These are phyloP conservation scores for Glandiceps talaboti DNA, from an alignment of 53 echinoderm and acorn worm species.

Conservation along the genomic window DNA sequence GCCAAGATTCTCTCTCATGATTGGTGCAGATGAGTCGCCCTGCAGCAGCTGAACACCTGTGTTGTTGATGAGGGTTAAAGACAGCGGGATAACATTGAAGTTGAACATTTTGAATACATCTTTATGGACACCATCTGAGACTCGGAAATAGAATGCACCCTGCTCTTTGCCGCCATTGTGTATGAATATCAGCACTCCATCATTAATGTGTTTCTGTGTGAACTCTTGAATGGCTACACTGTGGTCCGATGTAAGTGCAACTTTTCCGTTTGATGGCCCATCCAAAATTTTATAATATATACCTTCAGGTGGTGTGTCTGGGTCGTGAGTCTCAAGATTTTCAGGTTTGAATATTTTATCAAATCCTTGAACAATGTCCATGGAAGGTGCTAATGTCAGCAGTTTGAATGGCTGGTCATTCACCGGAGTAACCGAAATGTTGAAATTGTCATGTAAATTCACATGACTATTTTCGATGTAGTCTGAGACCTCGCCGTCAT, in stretches of 20 bases:
- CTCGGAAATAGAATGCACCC: slow-evolving; percentile 54
- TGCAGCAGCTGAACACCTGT: slow-evolving; percentile 41
- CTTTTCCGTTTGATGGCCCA: slow-evolving; percentile 57
- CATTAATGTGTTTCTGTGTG: slow-evolving; percentile 69
- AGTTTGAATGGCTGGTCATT: slow-evolving; percentile 76
- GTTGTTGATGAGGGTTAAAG: slow-evolving; percentile 15
- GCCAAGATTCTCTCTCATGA: slow-evolving; percentile 33
- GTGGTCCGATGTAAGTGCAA: slow-evolving; percentile 28
- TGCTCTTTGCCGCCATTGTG: slow-evolving; percentile 48
- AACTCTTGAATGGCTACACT: slow-evolving; percentile 23
- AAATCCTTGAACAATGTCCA: slow-evolving; percentile 62
- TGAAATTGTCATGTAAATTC: slow-evolving; percentile 20
- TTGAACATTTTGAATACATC: slow-evolving; percentile 65
- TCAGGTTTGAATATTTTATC: slow-evolving; percentile 27
- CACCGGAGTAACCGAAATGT: slow-evolving; percentile 51
- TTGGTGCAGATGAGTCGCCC: slow-evolving; percentile 34
- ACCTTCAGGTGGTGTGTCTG: slow-evolving; percentile 77
- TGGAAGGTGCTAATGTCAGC: slow-evolving; percentile 53
- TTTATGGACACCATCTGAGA: slow-evolving; percentile 64
- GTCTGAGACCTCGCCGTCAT: slow-evolving; percentile 19
- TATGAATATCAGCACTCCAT: slow-evolving; percentile 40
- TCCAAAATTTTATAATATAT: slow-evolving; percentile 44
- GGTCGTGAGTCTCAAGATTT: slow-evolving; percentile 48
- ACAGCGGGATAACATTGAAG: slow-evolving; percentile 45
- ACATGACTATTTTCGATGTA: slow-evolving; percentile 5